phyloP scores from a whole-genome alignment of 1,140 invertebrate species.

The Drosophila seguyi region DNA sequence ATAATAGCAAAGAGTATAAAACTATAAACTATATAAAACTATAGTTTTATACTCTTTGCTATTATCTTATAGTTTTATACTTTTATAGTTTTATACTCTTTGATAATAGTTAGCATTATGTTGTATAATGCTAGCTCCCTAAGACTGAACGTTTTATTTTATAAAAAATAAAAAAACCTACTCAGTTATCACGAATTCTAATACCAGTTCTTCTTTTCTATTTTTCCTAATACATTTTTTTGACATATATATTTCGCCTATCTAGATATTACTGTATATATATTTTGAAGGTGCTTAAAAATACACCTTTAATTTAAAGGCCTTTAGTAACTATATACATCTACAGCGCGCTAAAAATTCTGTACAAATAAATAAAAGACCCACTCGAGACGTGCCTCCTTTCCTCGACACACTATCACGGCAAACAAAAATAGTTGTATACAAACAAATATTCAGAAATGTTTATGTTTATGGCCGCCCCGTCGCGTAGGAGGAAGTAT shows the following conservation, averaged over 20 bases:
- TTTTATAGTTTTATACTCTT: too few relatives aligned
- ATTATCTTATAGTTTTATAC: too few relatives aligned
- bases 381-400: conserved; percentile 21
- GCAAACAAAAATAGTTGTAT: conserved; percentile 40
- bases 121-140: not conserved
- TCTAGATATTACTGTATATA: not conserved
- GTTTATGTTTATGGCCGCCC: conserved; percentile 27
- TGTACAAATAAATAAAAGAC: not conserved
- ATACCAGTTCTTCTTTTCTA: not conserved
- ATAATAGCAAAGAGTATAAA: not conserved
- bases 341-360: not conserved
- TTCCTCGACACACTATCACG: conserved; percentile 17
- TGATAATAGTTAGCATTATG: not conserved
- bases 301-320: not conserved
- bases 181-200: not conserved
- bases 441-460: conserved; percentile 34
- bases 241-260: not conserved
- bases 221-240: too few relatives aligned
- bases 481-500: conserved; percentile 10
- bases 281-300: conserved; percentile 1
- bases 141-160: not conserved
- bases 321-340: not conserved
- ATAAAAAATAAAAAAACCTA: not conserved
- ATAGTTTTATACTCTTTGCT: too few relatives aligned
- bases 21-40: too few relatives aligned